Evolutionary conservation across 2,113 vertebrate species (phyloP).

Genomic region (Theristicus caerulescens): DNA sequence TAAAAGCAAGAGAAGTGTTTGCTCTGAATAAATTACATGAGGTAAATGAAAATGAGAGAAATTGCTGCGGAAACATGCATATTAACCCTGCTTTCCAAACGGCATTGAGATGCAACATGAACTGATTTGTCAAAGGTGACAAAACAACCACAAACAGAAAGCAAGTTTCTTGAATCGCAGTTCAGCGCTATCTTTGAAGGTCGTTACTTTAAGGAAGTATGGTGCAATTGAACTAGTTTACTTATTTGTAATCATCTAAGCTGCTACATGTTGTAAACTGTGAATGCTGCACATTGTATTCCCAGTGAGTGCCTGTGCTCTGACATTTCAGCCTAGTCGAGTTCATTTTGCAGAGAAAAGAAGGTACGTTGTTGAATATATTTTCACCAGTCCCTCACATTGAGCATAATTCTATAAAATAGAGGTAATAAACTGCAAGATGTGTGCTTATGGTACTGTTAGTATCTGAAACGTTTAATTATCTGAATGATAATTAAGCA

Average conservation of each 20-base stretch:
- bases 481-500: slow-evolving; percentile 52
- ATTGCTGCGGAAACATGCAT: not conserved
- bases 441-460: not conserved
- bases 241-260: not conserved
- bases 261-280: not conserved
- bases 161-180: not conserved
- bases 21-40: not conserved
- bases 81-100: not conserved
- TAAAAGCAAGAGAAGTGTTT: not conserved
- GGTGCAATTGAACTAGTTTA: not conserved
- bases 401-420: slow-evolving; percentile 30
- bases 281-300: not conserved
- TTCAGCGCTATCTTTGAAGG: not conserved
- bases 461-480: slow-evolving; percentile 24
- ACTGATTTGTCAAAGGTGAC: not conserved
- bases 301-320: not conserved
- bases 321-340: not conserved
- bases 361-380: not conserved
- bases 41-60: not conserved
- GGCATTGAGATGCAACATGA: not conserved
- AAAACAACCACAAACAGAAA: not conserved
- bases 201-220: not conserved
- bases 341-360: not conserved
- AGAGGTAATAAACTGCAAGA: slow-evolving; percentile 52
- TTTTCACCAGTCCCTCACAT: not conserved